These are phyloP conservation scores for Choristoneura rosaceana DNA, from an alignment of 2,888 invertebrate genomes.

Conservation along the genomic window DNA sequence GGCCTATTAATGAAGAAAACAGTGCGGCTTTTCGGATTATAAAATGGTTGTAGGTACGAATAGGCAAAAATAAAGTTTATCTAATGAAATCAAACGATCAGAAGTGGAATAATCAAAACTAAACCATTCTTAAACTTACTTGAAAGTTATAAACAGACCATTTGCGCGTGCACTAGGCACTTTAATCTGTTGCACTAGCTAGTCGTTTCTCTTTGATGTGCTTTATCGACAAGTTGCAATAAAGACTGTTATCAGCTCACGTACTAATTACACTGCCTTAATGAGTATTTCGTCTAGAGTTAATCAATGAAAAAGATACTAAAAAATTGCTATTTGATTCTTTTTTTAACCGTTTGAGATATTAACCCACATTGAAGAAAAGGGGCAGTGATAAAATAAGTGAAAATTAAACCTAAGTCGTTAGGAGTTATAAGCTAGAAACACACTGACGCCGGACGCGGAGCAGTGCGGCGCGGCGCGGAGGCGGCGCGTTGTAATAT, in stretches of 20 bases:
- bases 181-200: neutral
- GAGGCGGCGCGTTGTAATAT: no score
- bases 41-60: no score
- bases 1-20: no score
- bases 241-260: conserved; percentile 1
- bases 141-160: neutral
- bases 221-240: neutral
- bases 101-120: no score
- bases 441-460: no score
- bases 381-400: neutral
- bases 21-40: no score
- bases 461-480: no score
- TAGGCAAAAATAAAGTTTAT: no score
- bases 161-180: conserved; percentile 11
- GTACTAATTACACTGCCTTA: neutral
- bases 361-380: neutral
- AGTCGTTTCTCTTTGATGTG: conserved; percentile 2
- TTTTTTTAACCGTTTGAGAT: neutral
- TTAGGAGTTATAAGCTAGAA: neutral
- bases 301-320: conserved; percentile 8
- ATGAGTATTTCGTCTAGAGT: conserved; percentile 7
- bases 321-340: neutral
- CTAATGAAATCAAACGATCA: no score
- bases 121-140: neutral
- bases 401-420: neutral